These are phyloP conservation scores for Celastrina argiolus DNA, from an alignment of 2,888 invertebrate genomes.

Conservation along the genomic window DNA sequence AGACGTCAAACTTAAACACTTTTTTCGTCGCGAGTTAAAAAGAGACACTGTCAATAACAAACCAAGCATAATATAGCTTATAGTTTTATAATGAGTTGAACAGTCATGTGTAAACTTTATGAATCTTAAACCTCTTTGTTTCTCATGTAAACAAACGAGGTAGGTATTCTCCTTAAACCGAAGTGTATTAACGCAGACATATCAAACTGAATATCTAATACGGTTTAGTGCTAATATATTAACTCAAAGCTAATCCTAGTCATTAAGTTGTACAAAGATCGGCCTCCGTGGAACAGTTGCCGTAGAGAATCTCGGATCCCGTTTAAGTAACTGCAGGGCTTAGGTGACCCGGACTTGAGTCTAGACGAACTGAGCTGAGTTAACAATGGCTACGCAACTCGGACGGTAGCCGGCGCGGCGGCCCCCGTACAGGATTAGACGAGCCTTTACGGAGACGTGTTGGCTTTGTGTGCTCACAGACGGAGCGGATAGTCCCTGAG, in stretches of 20 bases:
- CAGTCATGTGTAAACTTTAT: background rate
- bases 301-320: background rate
- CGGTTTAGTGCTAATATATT: background rate
- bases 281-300: background rate
- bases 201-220: background rate
- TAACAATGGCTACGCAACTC: background rate
- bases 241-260: background rate
- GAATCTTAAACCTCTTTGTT: background rate
- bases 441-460: background rate
- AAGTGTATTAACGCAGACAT: background rate
- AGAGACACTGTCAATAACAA: too few relatives aligned
- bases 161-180: background rate
- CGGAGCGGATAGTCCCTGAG: background rate
- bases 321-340: background rate
- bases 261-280: slow-evolving; percentile 1
- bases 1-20: too few relatives aligned
- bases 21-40: too few relatives aligned
- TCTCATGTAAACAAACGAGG: background rate
- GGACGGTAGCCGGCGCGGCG: background rate
- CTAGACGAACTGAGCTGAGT: background rate
- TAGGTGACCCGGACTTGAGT: background rate
- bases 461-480: background rate
- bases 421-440: background rate
- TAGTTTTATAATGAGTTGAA: too few relatives aligned
- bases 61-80: too few relatives aligned